Evolutionary conservation across 2,888 invertebrate genomes (phyloP).

Genomic region (Salticus scenicus): DNA sequence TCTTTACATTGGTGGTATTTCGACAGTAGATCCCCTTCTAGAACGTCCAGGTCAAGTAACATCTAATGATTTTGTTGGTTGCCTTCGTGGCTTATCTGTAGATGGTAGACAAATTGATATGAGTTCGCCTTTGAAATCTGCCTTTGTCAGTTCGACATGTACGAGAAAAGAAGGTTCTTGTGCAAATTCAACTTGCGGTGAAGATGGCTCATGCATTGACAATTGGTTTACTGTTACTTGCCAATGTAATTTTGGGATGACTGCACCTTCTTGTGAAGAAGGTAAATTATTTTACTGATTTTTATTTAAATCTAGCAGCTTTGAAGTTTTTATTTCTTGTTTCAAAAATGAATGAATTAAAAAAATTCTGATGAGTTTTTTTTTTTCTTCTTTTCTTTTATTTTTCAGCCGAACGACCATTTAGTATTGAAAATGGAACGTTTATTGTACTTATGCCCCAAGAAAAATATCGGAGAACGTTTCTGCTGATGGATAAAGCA

Average conservation of each 20-base stretch:
- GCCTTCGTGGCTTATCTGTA: constrained; percentile 91
- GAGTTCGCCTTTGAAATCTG: constrained; percentile 84
- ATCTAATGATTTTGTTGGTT: constrained; percentile 94
- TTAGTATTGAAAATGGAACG: constrained; percentile 86
- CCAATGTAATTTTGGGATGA: constrained; percentile 78
- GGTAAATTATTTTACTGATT: constrained; percentile 72
- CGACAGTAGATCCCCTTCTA: constrained; percentile 88
- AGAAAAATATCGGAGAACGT: constrained; percentile 90
- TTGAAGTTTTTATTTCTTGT: too few species aligned
- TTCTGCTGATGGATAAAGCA: constrained; percentile 79
- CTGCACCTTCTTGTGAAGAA: constrained; percentile 86
- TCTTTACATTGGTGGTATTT: constrained; percentile 88
- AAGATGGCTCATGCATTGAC: constrained; percentile 85
- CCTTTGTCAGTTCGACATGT: constrained; percentile 79
- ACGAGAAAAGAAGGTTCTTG: constrained; percentile 60
- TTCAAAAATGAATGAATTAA: too few species aligned
- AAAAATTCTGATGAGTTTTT: too few species aligned
- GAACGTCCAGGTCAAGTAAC: constrained; percentile 92
- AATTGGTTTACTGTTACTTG: constrained; percentile 88
- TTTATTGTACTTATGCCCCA: constrained; percentile 85
- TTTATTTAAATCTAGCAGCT: too few species aligned
- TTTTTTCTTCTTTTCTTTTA: too few species aligned
- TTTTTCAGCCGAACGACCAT: constrained; percentile 82
- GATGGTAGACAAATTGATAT: constrained; percentile 90
- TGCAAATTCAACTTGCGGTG: constrained; percentile 78